Evolutionary conservation across 2,113 vertebrate genomes (phyloP), one percentile per base, ranked within the genome.

Genomic region (Chloebia gouldiae): DNA sequence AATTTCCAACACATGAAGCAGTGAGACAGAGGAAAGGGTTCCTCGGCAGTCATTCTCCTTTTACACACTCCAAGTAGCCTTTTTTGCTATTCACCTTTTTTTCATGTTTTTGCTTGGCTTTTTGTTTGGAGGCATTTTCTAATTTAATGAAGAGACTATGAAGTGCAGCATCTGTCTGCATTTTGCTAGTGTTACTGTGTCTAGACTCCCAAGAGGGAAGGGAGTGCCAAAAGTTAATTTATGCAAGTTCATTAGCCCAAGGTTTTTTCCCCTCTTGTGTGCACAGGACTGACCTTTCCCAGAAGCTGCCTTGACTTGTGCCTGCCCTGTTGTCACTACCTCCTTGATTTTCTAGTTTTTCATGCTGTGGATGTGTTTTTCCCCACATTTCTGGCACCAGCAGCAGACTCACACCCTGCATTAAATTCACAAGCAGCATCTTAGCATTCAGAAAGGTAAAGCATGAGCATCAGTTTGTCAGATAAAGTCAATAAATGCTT

Each of bases 401-500:
- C 35, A 83, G 40, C 71, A 94, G 68, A 33, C 49, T 73, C 63
- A 76, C 23, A 1, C n/a, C 10, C 56, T 39, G 17, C 31, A 71
- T 90, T 96, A 86, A 75, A 96, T 75, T 92, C 70, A 30, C 19
- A 84, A 56, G 45, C 76, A 91, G 51, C 53, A 66, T 20, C 53
- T 95, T 70, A 44, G 47, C 61, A 50, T 21, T 72, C 77, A 76
- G 86, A 87, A 61, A 49, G 53, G n/a, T 69, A 91, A 94, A 94
- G 33, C n/a, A 35, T 23, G 25, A 84, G 60, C 37, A 90, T 20
- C 9, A 1, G 11, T 37, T 78, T 93, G 68, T 86, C 66, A 91
- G 79, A 78, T 70, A 79, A 95, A 95, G 78, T 82, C 82, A 88
- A 70, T 92, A 94, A 96, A 57, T 73, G 77, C 71, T 95, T 96